These are phyloP conservation scores for Drosophila kepulauana DNA, from an alignment of 1,140 invertebrate genomes.

Conservation along the genomic window DNA sequence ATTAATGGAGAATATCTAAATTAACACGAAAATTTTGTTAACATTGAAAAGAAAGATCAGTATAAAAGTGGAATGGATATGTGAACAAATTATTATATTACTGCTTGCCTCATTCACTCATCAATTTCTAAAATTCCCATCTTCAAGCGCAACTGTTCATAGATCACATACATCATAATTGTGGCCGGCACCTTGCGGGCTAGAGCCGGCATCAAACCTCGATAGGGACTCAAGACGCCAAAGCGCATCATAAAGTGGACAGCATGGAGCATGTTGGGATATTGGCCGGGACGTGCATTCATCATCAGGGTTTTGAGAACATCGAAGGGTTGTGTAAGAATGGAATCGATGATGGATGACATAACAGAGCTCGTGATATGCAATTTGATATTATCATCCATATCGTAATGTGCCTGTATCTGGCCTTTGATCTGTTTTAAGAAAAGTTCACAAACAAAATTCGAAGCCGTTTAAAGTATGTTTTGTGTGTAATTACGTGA, in stretches of 20 bases:
- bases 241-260: conserved; percentile 46
- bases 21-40: no score
- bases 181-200: conserved; percentile 49
- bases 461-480: background rate
- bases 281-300: conserved; percentile 42
- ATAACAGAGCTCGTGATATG: conserved; percentile 47
- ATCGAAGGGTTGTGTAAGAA: conserved; percentile 54
- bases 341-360: conserved; percentile 23
- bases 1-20: no score
- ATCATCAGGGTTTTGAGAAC: conserved; percentile 58
- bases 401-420: conserved; percentile 4
- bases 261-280: conserved; percentile 4
- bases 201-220: conserved; percentile 42
- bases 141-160: conserved; percentile 53
- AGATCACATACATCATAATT: conserved; percentile 48
- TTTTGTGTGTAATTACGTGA: conserved; percentile 85
- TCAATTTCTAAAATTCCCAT: conserved; percentile 23
- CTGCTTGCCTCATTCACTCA: background rate
- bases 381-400: conserved; percentile 26
- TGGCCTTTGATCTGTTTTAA: conserved; percentile 10
- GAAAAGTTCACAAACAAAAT: background rate
- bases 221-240: conserved; percentile 32
- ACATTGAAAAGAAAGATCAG: no score
- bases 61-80: no score
- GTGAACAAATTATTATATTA: background rate